phyloP scores from a whole-genome alignment of 2,113 vertebrate genomes.

The Cheirogaleus medius region DNA sequence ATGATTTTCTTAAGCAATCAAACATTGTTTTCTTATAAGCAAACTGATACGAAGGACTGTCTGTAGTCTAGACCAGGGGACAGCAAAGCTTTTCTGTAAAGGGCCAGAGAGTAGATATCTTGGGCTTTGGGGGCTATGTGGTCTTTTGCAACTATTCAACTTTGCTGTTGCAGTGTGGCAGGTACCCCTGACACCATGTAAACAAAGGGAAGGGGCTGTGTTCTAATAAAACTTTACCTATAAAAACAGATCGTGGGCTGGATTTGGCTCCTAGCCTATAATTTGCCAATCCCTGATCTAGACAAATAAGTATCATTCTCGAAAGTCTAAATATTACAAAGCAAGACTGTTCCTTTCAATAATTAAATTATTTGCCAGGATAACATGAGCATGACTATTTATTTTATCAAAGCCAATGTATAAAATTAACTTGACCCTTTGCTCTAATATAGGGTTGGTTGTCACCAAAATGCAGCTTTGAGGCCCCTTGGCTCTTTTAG shows the following conservation, averaged over 20 bases:
- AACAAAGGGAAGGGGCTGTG: not conserved
- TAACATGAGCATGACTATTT: accelerated
- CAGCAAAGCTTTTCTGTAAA: not conserved
- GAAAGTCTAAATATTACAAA: conserved; percentile 12
- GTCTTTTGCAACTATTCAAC: not conserved
- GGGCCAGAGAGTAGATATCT: not conserved
- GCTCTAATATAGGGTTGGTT: not conserved
- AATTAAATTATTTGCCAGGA: not conserved
- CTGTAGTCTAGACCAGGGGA: not conserved
- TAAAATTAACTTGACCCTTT: not conserved
- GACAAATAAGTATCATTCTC: not conserved
- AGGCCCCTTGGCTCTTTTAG: not conserved
- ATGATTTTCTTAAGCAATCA: not conserved
- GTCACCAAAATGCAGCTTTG: not conserved
- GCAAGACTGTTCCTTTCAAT: not conserved
- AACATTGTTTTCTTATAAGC: conserved; percentile 28
- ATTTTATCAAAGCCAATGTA: not conserved
- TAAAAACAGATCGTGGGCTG: not conserved
- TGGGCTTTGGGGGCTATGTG: not conserved
- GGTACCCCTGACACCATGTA: not conserved
- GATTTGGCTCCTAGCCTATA: not conserved
- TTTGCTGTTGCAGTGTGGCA: not conserved
- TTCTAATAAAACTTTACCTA: not conserved
- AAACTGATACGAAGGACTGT: not conserved
- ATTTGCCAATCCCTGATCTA: not conserved